These are phyloP conservation scores for Pelodiscus sinensis DNA, from an alignment of 2,113 vertebrate genomes.

Conservation along the genomic window DNA sequence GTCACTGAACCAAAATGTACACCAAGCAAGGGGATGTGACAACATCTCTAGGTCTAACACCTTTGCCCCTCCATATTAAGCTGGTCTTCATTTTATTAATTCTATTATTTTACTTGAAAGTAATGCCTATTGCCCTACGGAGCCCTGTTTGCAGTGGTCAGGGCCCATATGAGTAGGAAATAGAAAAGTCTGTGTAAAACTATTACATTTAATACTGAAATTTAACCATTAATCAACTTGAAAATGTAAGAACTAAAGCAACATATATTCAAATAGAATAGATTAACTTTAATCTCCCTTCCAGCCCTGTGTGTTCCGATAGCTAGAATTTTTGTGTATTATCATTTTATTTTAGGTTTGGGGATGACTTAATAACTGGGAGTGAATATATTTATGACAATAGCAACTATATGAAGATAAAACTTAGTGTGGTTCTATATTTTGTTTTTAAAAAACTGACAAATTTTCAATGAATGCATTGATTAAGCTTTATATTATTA, in stretches of 20 bases:
- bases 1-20: too few relatives aligned
- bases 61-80: not conserved
- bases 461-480: not conserved
- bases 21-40: not conserved
- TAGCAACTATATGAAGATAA: not conserved
- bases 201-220: not conserved
- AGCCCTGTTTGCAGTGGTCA: not conserved
- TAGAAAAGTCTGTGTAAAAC: not conserved
- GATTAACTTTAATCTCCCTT: not conserved
- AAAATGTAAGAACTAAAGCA: not conserved
- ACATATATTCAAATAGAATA: not conserved
- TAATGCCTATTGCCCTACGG: not conserved
- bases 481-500: not conserved
- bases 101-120: conserved; percentile 3
- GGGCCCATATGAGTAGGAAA: not conserved
- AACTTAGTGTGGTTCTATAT: not conserved
- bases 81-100: not conserved
- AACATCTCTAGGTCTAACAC: too few relatives aligned
- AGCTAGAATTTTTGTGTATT: not conserved
- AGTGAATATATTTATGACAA: not conserved
- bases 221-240: not conserved
- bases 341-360: conserved; percentile 11
- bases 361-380: not conserved
- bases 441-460: not conserved
- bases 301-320: not conserved